phyloP scores from a whole-genome alignment of 2,113 vertebrate species.

The Albula glossodonta region DNA sequence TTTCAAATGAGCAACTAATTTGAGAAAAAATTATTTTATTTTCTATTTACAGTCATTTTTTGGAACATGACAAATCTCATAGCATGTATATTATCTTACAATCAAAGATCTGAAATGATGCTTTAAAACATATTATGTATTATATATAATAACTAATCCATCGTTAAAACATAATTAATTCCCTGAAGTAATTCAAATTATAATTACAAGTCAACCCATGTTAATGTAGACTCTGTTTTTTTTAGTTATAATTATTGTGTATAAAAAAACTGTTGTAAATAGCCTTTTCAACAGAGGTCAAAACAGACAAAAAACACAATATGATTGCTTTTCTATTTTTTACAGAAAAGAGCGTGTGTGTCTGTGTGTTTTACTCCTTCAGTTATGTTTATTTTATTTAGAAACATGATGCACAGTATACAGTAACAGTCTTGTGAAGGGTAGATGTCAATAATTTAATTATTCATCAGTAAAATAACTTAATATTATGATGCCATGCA shows the following conservation, averaged over 20 bases:
- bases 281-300: background rate
- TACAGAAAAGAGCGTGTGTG: background rate
- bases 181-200: background rate
- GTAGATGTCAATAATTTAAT: no score
- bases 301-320: background rate
- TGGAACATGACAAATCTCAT: background rate
- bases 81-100: conserved; percentile 31
- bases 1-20: conserved; percentile 53
- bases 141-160: conserved; percentile 36
- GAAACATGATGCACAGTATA: background rate
- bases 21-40: conserved; percentile 39
- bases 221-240: background rate
- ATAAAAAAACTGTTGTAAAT: background rate
- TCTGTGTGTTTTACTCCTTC: background rate
- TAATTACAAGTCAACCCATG: background rate
- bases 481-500: no score
- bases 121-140: conserved; percentile 13
- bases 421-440: background rate
- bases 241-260: background rate
- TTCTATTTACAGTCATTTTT: conserved; percentile 39
- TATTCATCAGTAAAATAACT: no score
- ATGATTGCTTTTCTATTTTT: background rate
- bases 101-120: conserved; percentile 42
- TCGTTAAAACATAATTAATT: background rate
- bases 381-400: background rate